Conservation (phyloP, 2,797 vertebrate genomes). For the Gorsachius magnificus region DNA sequence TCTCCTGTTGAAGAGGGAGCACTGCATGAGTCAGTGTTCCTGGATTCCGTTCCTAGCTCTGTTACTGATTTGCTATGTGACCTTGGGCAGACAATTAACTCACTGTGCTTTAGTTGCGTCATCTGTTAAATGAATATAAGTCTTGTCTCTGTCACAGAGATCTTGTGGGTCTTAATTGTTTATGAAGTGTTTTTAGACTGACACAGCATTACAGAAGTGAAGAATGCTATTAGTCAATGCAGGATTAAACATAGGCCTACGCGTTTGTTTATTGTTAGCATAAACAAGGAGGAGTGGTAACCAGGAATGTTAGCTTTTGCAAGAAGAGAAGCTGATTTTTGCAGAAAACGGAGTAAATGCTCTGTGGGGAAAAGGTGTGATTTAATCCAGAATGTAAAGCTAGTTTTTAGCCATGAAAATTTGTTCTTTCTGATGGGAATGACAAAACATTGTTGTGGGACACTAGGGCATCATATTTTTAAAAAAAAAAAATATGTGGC, state of each 20-base stretch:
- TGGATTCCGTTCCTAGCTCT: not conserved
- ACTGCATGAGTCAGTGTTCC: not conserved
- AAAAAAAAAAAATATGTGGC: not conserved
- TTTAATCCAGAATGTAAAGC: not conserved
- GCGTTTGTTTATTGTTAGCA: not conserved
- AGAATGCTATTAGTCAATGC: conserved; percentile 5
- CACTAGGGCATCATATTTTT: not conserved
- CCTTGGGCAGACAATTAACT: conserved; percentile 23
- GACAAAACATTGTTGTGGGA: not conserved
- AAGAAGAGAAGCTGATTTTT: conserved; percentile 5
- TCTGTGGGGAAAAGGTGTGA: not conserved
- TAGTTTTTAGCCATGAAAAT: not conserved
- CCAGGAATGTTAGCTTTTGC: not conserved
- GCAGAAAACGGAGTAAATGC: not conserved
- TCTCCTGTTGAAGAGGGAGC: not conserved
- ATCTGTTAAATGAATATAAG: not conserved
- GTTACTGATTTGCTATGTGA: not conserved
- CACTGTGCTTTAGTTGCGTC: not conserved
- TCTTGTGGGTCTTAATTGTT: not conserved
- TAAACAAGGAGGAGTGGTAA: conserved; percentile 11
- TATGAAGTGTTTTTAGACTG: conserved; percentile 8
- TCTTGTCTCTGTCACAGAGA: not conserved
- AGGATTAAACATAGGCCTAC: not conserved
- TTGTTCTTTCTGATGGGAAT: not conserved
- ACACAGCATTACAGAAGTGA: not conserved